These are phyloP conservation scores for Cephus rjabovi DNA, from an alignment of 2,888 invertebrate species.

Conservation along the genomic window DNA sequence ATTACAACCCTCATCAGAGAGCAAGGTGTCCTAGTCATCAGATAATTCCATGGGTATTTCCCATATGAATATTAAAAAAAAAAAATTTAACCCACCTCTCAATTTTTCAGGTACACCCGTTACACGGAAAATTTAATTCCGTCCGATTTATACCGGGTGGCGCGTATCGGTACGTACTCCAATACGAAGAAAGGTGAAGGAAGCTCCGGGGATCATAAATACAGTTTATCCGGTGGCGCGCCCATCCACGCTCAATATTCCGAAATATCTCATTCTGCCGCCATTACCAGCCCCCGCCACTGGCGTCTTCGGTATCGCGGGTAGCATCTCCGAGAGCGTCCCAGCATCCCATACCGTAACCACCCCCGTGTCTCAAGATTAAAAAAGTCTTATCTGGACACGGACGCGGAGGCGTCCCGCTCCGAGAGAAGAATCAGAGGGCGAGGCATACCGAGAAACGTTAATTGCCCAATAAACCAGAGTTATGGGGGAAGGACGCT, in stretches of 20 bases:
- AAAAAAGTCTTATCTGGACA: conserved; percentile 28
- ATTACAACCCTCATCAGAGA: background rate
- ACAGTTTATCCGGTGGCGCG: conserved; percentile 64
- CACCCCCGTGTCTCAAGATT: conserved; percentile 39
- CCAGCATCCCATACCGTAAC: background rate
- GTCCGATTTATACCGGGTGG: background rate
- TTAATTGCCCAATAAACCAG: conserved; percentile 65
- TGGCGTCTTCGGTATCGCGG: conserved; percentile 34
- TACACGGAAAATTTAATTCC: background rate
- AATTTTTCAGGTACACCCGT: background rate
- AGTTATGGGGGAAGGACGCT: conserved; percentile 53
- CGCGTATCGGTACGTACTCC: conserved; percentile 29
- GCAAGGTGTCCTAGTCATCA: background rate
- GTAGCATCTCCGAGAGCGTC: background rate
- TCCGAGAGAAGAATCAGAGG: background rate
- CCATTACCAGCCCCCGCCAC: conserved; percentile 22
- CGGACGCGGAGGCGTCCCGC: background rate
- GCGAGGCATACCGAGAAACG: conserved; percentile 42
- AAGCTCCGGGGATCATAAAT: conserved; percentile 55
- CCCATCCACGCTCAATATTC: conserved; percentile 65
- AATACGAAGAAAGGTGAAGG: conserved; percentile 39
- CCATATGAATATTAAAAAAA: background rate
- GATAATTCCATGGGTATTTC: background rate
- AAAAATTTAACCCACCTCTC: background rate
- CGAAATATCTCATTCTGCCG: conserved; percentile 61